Base-by-base conservation (phyloP, 2,797 vertebrate species). In the Psittacula derbiana region DNA sequence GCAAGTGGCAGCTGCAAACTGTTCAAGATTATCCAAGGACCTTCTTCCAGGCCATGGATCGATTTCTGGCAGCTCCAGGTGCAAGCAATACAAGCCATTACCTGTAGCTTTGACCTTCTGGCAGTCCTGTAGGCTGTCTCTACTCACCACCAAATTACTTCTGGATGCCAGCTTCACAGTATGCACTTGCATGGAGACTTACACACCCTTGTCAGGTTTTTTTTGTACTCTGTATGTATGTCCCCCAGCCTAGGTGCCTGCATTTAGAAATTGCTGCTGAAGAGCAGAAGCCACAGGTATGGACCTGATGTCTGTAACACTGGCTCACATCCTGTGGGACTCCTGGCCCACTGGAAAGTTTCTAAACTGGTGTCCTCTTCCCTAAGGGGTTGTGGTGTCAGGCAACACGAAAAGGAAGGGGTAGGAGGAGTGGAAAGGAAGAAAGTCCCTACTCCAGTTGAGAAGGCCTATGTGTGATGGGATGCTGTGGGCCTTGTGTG, bases 121-220 rank as follows among this genome's bases (percentile, higher is more conserved):
- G 23, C 17, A 73, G 21, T 50, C 47, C 23, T 83, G 33, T 40
- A 76, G 58, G 31, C 43, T 23, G 18, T 12, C 27, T 44, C 33
- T 72, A 7, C 12, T 31, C 23, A 11, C 86, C 49, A 58, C 4
- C 16, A 46, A 46, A 58, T 61, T 28, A 25, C 11, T 49, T 28
- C 47, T 53, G n/a, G 16, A 27, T 50, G 20, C 11, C 28, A 60
- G 2, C 33, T 84, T 44, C 40, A 60, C 27, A 84, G 60, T 18
- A 18, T 24, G 15, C 8, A 27, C 7, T 10, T 0, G 0, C 21
- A 31, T 28, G 60, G 53, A 82, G 24, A n/a, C 11, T 52, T 16
- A 47, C 2, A 1, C 7, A 0, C 4, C 5, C 3, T 8, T 8
- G 23, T 4, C 16, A 6, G 15, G 5, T 13, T 21, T 27, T 31